phyloP scores from a whole-genome alignment of 2,797 vertebrate species.

The Amblyraja radiata region DNA sequence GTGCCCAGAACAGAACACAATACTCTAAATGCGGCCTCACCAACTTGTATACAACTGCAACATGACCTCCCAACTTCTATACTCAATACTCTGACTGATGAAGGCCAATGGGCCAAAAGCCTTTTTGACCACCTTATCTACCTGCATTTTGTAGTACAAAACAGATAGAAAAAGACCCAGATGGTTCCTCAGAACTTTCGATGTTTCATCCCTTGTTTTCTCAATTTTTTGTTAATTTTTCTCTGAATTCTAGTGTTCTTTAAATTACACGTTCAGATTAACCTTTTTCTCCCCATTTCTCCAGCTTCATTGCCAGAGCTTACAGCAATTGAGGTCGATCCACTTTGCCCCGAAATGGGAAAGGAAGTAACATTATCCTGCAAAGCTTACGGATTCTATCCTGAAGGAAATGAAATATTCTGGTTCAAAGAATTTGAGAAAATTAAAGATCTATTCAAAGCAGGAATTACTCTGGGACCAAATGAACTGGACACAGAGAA shows the following conservation, averaged over 20 bases:
- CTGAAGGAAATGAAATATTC: background rate
- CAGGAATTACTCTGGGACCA: background rate
- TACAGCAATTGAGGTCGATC: constrained; percentile 27
- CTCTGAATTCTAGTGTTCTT: background rate
- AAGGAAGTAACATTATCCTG: constrained; percentile 41
- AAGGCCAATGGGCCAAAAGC: too few species aligned
- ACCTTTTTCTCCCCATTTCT: constrained; percentile 25
- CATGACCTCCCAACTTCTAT: too few species aligned
- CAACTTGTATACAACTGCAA: too few species aligned
- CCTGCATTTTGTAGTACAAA: too few species aligned
- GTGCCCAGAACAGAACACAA: too few species aligned
- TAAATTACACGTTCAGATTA: background rate
- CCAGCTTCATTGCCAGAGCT: constrained; percentile 39
- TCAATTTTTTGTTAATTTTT: background rate
- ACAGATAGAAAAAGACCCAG: too few species aligned
- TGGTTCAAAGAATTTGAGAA: constrained; percentile 38
- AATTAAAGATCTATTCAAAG: background rate
- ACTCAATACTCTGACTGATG: too few species aligned
- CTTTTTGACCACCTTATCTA: too few species aligned
- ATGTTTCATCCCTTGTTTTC: too few species aligned
- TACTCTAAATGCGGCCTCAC: too few species aligned
- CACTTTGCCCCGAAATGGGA: constrained; percentile 9
- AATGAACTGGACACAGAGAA: background rate
- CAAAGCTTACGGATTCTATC: constrained; percentile 26
- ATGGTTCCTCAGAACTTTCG: too few species aligned